Evolutionary conservation across 2,888 invertebrate species (phyloP), one percentile per base, ranked within the genome.

Genomic region (Drosophila fulvimacula): DNA sequence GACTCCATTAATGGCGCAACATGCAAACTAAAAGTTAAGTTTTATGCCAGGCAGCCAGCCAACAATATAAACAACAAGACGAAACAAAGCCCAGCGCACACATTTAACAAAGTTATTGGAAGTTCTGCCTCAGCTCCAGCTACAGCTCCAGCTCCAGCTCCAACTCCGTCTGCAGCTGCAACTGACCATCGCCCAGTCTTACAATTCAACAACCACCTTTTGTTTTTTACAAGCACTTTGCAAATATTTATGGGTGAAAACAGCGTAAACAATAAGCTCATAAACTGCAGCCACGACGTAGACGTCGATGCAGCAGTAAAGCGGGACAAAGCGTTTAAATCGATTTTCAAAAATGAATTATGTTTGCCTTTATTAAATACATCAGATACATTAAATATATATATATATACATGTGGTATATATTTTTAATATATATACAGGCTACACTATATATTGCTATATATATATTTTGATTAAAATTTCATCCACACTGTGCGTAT

Each of bases 221-320:
- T 87, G 82, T 83, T 87, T 83, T 83, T 83, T 82, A 88, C 78
- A 88, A 88, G 85, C 83, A 86, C 83, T 85, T 85, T 86, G 86
- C 81, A 85, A 88, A 88, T 85, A 88, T 85, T 88, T 85, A 85
- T 85, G 76, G 72, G 74, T 68, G 73, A 81, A 80, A 73, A 81
- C 79, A 85, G 73, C 79, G 81, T 69, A 88, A 85, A 85, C 88
- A 85, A 86, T 88, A 88, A 85, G 78, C 86, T 85, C 88, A 83
- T 81, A 85, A 88, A 83, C 83, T 88, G 86, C 88, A 88, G 78
- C 77, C 57, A 66, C 70, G 53, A 59, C 58, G 69, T 30, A 38
- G 44, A 36, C 61, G 55, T 38, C 58, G 59, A 27, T 27, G 63
- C 58, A 73, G 65, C 60, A 67, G 66, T 36, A 55, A 65, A 69